Evolutionary conservation across 2,797 vertebrate genomes (phyloP).

Genomic region (Sebastiscus albofasciatus): DNA sequence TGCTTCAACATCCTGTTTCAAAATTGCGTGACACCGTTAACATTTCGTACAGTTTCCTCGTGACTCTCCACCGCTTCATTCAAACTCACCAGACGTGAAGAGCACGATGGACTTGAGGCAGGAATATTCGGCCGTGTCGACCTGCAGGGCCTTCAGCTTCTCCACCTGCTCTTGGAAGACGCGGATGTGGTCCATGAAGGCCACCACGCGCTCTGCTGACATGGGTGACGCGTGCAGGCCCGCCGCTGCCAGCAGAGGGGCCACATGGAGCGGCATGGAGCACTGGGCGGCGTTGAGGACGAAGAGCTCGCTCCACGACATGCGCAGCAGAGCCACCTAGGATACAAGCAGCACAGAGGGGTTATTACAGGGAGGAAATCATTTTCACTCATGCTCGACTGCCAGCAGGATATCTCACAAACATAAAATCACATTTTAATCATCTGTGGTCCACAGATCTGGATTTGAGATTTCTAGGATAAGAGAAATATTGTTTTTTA

Average conservation of each 20-base stretch:
- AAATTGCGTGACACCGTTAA: not conserved
- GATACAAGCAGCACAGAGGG: not conserved
- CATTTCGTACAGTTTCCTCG: not conserved
- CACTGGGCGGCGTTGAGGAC: slow-evolving; percentile 90
- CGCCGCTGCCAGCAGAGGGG: slow-evolving; percentile 87
- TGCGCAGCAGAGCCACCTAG: slow-evolving; percentile 87
- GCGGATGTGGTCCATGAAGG: slow-evolving; percentile 92
- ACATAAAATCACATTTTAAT: not conserved
- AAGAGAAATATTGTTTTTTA: not conserved
- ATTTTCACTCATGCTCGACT: not conserved
- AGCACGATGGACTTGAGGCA: slow-evolving; percentile 91
- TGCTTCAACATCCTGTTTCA: not conserved
- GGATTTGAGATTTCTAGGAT: not conserved
- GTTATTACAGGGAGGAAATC: not conserved
- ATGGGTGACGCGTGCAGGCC: slow-evolving; percentile 90
- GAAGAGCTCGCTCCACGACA: slow-evolving; percentile 92
- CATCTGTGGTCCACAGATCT: not conserved
- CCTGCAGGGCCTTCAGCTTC: slow-evolving; percentile 89
- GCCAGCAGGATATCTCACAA: not conserved
- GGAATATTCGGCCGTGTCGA: slow-evolving; percentile 89
- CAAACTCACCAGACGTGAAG: slow-evolving; percentile 88
- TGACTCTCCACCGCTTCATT: not conserved
- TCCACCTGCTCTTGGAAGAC: slow-evolving; percentile 93
- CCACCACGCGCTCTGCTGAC: slow-evolving; percentile 88
- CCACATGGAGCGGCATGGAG: slow-evolving; percentile 89